phyloP scores from a whole-genome alignment of 2,797 vertebrate species.

The Falco rusticolus region DNA sequence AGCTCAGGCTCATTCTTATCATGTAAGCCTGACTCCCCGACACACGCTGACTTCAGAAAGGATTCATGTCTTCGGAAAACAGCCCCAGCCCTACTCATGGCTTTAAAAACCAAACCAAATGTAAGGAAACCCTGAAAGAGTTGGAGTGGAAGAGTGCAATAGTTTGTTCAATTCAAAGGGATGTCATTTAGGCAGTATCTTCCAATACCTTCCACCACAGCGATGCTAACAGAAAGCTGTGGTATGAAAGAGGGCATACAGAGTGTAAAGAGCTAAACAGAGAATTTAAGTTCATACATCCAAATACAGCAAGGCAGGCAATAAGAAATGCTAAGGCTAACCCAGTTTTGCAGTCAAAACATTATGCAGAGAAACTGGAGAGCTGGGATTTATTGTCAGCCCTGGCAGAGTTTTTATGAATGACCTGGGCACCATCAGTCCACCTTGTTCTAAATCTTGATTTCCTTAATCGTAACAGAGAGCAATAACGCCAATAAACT shows the following conservation, averaged over 20 bases:
- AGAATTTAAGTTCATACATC: not conserved
- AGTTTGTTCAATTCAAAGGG: not conserved
- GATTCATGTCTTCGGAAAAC: not conserved
- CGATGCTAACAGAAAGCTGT: not conserved
- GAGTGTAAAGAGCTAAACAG: not conserved
- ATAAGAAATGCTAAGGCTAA: not conserved
- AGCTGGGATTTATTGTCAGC: not conserved
- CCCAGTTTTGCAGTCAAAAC: not conserved
- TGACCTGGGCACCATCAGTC: not conserved
- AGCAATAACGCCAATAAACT: not conserved
- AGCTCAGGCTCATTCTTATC: not conserved
- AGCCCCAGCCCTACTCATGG: not conserved
- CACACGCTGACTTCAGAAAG: not conserved
- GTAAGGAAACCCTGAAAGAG: not conserved
- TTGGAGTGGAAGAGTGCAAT: not conserved
- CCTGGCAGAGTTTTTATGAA: not conserved
- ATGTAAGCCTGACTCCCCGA: not conserved
- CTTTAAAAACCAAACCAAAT: not conserved
- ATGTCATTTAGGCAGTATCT: not conserved
- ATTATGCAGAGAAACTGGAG: not conserved
- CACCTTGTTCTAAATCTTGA: not conserved
- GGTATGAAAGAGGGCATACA: not conserved
- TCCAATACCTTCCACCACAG: not conserved
- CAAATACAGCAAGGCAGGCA: not conserved
- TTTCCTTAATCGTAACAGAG: not conserved